Percentiles rank a stretch among this genome's conserved stretches.
Conservation (phyloP, 2,888 invertebrate genomes). For the Chymomyza fuscimana region DNA sequence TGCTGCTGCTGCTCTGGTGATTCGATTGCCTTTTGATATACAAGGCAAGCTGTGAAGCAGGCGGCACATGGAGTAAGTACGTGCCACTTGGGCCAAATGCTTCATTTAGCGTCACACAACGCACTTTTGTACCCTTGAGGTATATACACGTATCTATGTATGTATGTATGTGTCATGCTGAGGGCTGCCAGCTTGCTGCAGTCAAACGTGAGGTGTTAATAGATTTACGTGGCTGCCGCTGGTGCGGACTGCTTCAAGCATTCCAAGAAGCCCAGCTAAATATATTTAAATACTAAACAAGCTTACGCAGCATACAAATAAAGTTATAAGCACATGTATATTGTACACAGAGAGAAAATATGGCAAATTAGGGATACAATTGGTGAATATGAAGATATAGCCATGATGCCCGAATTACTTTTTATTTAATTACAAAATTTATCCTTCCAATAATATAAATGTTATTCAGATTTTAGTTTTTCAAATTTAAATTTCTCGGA, state of each 20-base stretch:
- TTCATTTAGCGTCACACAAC: conserved; percentile 40
- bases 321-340: conserved; percentile 44
- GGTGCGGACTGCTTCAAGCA: conserved; percentile 18
- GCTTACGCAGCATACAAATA: conserved; percentile 29
- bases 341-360: conserved; percentile 30
- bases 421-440: too few relatives aligned
- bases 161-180: neutral
- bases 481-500: too few relatives aligned
- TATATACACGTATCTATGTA: neutral
- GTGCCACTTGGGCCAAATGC: conserved; percentile 51
- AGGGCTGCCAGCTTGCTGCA: neutral
- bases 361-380: neutral
- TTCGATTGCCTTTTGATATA: conserved; percentile 71
- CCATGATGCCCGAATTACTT: too few relatives aligned
- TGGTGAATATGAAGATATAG: too few relatives aligned
- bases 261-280: neutral
- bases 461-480: too few relatives aligned
- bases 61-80: neutral
- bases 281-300: conserved; percentile 1
- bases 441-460: too few relatives aligned
- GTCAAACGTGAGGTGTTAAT: conserved; percentile 65
- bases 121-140: neutral
- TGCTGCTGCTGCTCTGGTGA: neutral
- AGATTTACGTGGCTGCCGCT: conserved; percentile 64
- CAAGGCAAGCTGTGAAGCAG: conserved; percentile 26